phyloP scores from a whole-genome alignment of 2,888 invertebrate genomes.

The Nipponacmea schrenckii region DNA sequence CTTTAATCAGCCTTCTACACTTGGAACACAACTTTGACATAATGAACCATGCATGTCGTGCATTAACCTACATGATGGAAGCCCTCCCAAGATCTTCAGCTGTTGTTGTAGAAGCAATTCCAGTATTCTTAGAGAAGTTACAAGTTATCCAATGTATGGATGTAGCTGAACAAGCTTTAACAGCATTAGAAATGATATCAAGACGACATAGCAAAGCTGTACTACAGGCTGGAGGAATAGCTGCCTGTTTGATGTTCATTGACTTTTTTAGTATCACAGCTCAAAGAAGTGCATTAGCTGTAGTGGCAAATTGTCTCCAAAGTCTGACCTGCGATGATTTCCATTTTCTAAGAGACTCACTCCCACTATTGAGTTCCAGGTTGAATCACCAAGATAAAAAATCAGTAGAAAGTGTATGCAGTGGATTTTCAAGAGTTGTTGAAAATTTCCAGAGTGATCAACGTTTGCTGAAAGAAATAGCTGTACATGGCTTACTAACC shows the following conservation, averaged over 20 bases:
- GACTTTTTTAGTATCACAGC: slow-evolving; percentile 99
- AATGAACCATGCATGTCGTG: slow-evolving; percentile 99
- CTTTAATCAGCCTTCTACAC: slow-evolving; percentile 88
- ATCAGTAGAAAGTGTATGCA: slow-evolving; percentile 95
- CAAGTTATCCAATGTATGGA: slow-evolving; percentile 94
- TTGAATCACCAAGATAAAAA: slow-evolving; percentile 87
- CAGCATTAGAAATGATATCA: slow-evolving; percentile 96
- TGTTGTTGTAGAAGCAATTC: slow-evolving; percentile 96
- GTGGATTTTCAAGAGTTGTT: slow-evolving; percentile 94
- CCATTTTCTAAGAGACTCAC: slow-evolving; percentile 87
- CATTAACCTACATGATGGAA: slow-evolving; percentile 99
- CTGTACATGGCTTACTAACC: slow-evolving; percentile 85
- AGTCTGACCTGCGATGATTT: slow-evolving; percentile 94
- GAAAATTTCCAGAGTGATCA: slow-evolving; percentile 96
- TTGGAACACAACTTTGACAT: slow-evolving; percentile 99
- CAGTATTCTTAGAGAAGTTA: slow-evolving; percentile 89
- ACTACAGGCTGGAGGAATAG: slow-evolving; percentile 83
- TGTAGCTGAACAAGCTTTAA: slow-evolving; percentile 97
- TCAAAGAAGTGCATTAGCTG: slow-evolving; percentile 93
- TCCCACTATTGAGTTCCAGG: slow-evolving; percentile 82
- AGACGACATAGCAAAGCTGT: slow-evolving; percentile 96
- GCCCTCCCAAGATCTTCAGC: slow-evolving; percentile 92
- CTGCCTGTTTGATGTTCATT: slow-evolving; percentile 93
- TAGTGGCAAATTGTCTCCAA: slow-evolving; percentile 97
- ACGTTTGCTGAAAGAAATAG: slow-evolving; percentile 90